Base-by-base conservation (phyloP, 92 coral and sea anemone species). In the Ricordea florida region DNA sequence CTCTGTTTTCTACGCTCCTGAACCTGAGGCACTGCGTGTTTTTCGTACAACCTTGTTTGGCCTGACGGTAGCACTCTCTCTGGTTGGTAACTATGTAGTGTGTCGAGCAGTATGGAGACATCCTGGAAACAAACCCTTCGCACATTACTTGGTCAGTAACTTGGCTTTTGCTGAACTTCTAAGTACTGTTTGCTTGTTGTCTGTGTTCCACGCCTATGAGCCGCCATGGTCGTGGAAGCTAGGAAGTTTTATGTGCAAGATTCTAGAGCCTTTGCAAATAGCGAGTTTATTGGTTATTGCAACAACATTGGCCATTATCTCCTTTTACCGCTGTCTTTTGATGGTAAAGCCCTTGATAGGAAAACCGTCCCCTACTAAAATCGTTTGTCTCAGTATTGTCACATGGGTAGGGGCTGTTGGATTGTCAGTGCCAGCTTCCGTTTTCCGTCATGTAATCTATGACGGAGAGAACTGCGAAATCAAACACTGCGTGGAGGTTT, bases 131-230 rank as follows among this genome's bases (percentile, higher is more conserved):
- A 73, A 73, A 44, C 80, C 80, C 13, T 32, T 45, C 5, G 68
- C 80, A 8, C 46, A 59, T 36, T 48, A 44, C 38, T 16, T 73
- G 2, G 80, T 73, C 46, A 58, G 69, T 31, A 73, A 59, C 48
- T 73, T 73, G 71, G 80, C 80, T 34, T 58, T 61, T 18, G 80
- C 80, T 29, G 80, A 73, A 61, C 57, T 73, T 36, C 36, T 73
- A 57, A 33, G 57, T 69, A 58, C 50, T 28, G 36, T 73, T 24
- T 73, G 48, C 46, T 22, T 46, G 56, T 33, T 58, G 36, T 73
- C 59, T 22, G 45, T 43, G 20, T 44, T 73, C 67, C 77, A 70
- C 22, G 38, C 69, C 41, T 18, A 73, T 13, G 69, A 57, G 20
- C 69, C 46, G 26, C 80, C 69, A 31, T 57, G 43, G 41, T 47